Evolutionary conservation across 1,140 invertebrate species (phyloP).

Genomic region (Drosophila mauritiana): DNA sequence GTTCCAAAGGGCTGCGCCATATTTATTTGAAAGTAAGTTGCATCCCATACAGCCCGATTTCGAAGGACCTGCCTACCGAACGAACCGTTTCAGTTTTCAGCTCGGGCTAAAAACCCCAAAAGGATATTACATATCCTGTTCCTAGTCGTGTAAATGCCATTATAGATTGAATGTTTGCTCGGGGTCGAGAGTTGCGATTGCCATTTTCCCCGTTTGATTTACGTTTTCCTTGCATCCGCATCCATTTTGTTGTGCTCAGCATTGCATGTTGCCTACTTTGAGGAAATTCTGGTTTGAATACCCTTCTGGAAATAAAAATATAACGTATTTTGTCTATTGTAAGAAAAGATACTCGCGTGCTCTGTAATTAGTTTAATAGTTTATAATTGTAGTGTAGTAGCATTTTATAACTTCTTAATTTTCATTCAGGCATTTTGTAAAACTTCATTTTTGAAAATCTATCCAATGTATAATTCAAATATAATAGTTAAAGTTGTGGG

Average conservation of each 20-base stretch:
- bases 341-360: too few species aligned
- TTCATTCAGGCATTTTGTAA: too few species aligned
- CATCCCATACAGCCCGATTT: constrained; percentile 19
- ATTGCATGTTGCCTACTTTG: constrained; percentile 13
- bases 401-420: too few species aligned
- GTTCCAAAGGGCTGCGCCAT: constrained; percentile 53
- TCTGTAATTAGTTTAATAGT: too few species aligned
- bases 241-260: constrained; percentile 46
- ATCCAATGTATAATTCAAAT: too few species aligned
- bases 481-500: too few species aligned
- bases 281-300: constrained; percentile 3
- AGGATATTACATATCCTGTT: constrained; percentile 82
- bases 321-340: background rate
- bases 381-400: too few species aligned
- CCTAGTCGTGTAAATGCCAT: constrained; percentile 76
- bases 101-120: constrained; percentile 53
- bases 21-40: constrained; percentile 77
- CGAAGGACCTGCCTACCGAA: constrained; percentile 43
- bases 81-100: constrained; percentile 41
- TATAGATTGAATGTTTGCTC: constrained; percentile 78
- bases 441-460: too few species aligned
- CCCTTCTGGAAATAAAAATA: background rate
- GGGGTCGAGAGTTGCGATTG: constrained; percentile 46
- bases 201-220: constrained; percentile 57
- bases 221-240: constrained; percentile 54